Evolutionary conservation across 2,797 vertebrate species (phyloP).

Genomic region (Coracias cyanogaster): DNA sequence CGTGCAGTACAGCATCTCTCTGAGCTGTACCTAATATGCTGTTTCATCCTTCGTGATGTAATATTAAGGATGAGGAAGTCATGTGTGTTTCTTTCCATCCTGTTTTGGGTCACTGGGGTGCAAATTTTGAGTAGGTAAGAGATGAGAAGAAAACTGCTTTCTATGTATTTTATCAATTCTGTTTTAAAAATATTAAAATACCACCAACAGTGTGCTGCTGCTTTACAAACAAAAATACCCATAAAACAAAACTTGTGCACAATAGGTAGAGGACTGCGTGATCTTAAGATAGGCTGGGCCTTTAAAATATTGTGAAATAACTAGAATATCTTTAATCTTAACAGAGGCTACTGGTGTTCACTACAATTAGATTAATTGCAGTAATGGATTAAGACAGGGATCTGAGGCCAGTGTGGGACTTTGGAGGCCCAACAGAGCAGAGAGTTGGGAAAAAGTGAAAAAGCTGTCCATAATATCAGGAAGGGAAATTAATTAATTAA

Average conservation of each 20-base stretch:
- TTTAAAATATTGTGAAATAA: constrained; percentile 30
- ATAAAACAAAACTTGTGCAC: not conserved
- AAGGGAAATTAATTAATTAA: not conserved
- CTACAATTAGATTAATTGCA: not conserved
- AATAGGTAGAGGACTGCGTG: not conserved
- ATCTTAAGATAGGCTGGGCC: not conserved
- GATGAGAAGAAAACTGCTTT: constrained; percentile 13
- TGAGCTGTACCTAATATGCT: constrained; percentile 32
- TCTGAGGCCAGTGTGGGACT: not conserved
- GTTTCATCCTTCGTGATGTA: constrained; percentile 53
- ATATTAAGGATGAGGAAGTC: constrained; percentile 61
- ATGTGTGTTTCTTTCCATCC: constrained; percentile 29
- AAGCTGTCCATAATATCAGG: not conserved
- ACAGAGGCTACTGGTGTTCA: not conserved
- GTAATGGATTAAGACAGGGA: constrained; percentile 28
- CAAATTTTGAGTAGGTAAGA: constrained; percentile 30
- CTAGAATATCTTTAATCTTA: constrained; percentile 32
- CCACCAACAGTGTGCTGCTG: not conserved
- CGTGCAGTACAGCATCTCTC: not conserved
- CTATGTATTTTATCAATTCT: not conserved
- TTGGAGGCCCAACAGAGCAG: not conserved
- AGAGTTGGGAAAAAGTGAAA: not conserved
- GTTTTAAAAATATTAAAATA: not conserved
- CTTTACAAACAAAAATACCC: not conserved
- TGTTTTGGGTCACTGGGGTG: constrained; percentile 13